A percentile compares a stretch with the other conserved stretches of the same genome.
phyloP scores from a whole-genome alignment of 2,797 vertebrate species.

The Anguilla megastoma region DNA sequence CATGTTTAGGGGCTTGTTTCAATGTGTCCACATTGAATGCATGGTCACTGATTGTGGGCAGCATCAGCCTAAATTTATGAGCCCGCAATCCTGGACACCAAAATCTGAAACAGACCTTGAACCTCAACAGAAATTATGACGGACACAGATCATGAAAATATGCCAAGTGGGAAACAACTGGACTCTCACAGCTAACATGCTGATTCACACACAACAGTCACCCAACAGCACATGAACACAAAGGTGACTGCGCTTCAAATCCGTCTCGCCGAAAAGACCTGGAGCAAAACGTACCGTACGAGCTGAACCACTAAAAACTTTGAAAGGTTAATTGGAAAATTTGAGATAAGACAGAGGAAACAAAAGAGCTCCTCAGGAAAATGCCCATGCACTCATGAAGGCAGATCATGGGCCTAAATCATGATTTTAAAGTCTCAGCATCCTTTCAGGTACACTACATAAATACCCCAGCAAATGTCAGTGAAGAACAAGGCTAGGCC shows the following conservation, averaged over 20 bases:
- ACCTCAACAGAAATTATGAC: neutral
- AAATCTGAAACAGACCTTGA: neutral
- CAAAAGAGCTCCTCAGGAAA: neutral
- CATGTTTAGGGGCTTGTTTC: neutral
- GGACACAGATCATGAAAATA: neutral
- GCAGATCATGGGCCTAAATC: neutral
- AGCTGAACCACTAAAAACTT: neutral
- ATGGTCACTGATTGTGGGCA: neutral
- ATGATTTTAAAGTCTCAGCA: slow-evolving; percentile 27
- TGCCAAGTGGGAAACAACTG: neutral
- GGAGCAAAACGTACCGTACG: neutral
- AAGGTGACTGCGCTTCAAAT: neutral
- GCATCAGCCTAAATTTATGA: neutral
- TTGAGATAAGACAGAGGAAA: slow-evolving; percentile 13
- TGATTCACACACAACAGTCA: neutral
- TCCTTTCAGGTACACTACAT: slow-evolving; percentile 41
- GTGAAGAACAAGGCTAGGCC: neutral
- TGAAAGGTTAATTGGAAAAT: slow-evolving; percentile 26
- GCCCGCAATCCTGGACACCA: neutral
- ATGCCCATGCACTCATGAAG: neutral
- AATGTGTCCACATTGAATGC: neutral
- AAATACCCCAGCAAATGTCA: slow-evolving; percentile 35
- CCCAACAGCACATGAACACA: neutral
- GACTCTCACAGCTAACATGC: neutral
- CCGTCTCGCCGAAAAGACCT: neutral